These are phyloP conservation scores for Druceiella hillmani DNA, from an alignment of 2,888 invertebrate genomes.

Conservation along the genomic window DNA sequence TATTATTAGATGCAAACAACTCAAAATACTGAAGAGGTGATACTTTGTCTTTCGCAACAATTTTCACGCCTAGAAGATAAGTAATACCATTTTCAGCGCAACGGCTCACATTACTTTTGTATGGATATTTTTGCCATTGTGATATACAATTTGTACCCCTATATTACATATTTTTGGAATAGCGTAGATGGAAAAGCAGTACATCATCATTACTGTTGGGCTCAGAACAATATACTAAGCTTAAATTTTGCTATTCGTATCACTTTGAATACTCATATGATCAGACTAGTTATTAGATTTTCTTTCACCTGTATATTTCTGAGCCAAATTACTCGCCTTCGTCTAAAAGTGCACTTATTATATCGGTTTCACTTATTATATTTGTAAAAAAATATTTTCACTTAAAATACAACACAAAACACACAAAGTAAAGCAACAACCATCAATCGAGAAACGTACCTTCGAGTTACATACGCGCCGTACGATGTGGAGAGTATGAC, in stretches of 20 bases:
- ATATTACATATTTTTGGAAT: neutral
- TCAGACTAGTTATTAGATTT: no score
- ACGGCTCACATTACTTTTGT: neutral
- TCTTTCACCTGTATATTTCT: no score
- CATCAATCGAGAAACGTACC: no score
- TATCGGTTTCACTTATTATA: no score
- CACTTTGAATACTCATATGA: constrained; percentile 20
- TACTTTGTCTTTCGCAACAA: neutral
- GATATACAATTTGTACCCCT: neutral
- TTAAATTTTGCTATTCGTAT: constrained; percentile 12
- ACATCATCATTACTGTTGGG: no score
- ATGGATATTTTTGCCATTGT: neutral
- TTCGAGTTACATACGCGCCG: no score
- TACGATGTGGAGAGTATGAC: no score
- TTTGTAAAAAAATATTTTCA: no score
- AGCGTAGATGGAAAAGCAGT: neutral
- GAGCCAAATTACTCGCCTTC: no score
- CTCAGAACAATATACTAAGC: neutral
- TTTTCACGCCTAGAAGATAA: neutral
- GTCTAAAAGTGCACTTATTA: no score
- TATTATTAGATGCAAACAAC: neutral
- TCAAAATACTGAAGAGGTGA: constrained; percentile 1
- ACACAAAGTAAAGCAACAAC: no score
- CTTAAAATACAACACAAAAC: no score
- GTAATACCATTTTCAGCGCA: neutral